phyloP scores from a whole-genome alignment of 1,140 invertebrate genomes.

The Bombus haemorrhoidalis region DNA sequence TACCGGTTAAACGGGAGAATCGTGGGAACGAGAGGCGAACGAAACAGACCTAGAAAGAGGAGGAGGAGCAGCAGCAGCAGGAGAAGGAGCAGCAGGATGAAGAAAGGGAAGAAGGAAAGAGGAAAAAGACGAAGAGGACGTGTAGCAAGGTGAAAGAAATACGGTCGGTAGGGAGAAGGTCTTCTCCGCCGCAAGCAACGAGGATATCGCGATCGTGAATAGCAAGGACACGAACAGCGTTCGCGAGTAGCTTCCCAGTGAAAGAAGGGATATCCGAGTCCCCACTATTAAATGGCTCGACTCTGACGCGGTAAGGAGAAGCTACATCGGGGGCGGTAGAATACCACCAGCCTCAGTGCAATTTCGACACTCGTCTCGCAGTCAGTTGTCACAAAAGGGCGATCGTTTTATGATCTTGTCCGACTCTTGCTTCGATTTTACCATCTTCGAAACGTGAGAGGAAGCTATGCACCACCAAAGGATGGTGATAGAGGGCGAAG shows the following conservation, averaged over 20 bases:
- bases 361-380: conserved; percentile 73
- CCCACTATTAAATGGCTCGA: conserved; percentile 79
- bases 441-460: not conserved
- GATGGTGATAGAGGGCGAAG: not conserved
- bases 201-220: conserved; percentile 56
- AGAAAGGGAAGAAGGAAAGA: not conserved
- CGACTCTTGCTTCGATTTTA: too few relatives aligned
- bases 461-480: not conserved
- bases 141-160: conserved; percentile 29
- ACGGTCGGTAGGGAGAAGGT: conserved; percentile 29
- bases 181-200: conserved; percentile 8
- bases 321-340: conserved; percentile 79
- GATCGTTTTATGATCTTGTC: not conserved
- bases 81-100: not conserved
- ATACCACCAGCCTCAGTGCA: conserved; percentile 77
- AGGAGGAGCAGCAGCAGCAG: too few relatives aligned
- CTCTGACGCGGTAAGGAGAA: conserved; percentile 75
- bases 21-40: conserved; percentile 50
- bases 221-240: conserved; percentile 66
- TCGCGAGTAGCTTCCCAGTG: conserved; percentile 57
- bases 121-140: not conserved
- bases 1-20: conserved; percentile 50
- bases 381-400: conserved; percentile 15
- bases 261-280: conserved; percentile 79
- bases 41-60: not conserved